Evolutionary conservation across 2,797 vertebrate genomes (phyloP), one percentile per base, ranked within the genome.

Genomic region (Chaetophractus vellerosus): DNA sequence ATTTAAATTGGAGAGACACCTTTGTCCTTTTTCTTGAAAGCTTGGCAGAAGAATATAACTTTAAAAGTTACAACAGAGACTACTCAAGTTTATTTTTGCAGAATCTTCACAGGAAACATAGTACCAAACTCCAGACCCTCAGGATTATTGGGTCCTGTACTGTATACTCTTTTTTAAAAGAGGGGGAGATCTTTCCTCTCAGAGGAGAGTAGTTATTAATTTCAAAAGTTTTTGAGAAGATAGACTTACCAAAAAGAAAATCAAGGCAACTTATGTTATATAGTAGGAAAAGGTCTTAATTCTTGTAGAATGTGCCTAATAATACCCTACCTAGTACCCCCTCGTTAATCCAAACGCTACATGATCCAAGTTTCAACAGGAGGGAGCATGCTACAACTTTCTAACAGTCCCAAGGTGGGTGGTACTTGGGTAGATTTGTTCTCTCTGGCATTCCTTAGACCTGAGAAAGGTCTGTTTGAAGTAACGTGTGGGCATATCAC

Each of bases 181-280:
- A 9, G 52, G 38, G 28, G 26, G 31, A 41, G 41, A 10, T n/a
- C 61, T 26, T 21, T 57, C 5, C 14, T 2, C 9, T 81, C 88
- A 83, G 24, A 59, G 55, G 57, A 57, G 4, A 88, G 38, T 38
- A 71, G n/a, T 80, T 55, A 36, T 80, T 55, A 74, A 41, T 78
- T 84, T 94, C 72, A 52, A 8, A 90, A 80, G 45, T 80, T 71
- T 87, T 85, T 50, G 86, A 89, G 90, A 93, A 68, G 71, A 50
- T 33, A 91, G 45, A 85, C 41, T 63, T 87, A 48, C 79, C 64
- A 15, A 72, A 83, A 80, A 84, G 41, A 96, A 95, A 82, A 68
- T 80, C 48, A 87, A 55, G n/a, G 48, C 48, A 57, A 81, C 16
- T 76, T 59, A 52, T 16, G 61, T 23, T 38, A 71, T 0, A 0